Conservation (phyloP, 1,140 invertebrate genomes). For the Brachionus calyciflorus region DNA sequence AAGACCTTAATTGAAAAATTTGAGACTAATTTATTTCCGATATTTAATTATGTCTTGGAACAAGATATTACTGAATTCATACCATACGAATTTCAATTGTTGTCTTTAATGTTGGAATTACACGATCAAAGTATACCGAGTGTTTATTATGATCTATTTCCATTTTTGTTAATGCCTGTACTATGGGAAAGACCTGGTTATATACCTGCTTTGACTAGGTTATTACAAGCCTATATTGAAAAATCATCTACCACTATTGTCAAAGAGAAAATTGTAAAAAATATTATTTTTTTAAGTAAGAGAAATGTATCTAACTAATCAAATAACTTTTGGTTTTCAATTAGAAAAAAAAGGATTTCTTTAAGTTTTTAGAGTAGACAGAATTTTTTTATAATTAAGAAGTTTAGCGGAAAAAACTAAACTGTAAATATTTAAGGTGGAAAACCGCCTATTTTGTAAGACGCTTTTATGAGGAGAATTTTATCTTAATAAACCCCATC, state of each 20-base stretch:
- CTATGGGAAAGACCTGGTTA: constrained; percentile 89
- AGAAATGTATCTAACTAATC: too few species aligned
- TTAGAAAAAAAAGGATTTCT: too few species aligned
- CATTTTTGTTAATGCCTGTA: constrained; percentile 77
- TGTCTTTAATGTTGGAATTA: constrained; percentile 83
- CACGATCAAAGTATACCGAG: constrained; percentile 68
- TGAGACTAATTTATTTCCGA: constrained; percentile 83
- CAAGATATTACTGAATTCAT: constrained; percentile 94
- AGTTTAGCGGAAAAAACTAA: too few species aligned
- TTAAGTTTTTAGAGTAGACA: too few species aligned
- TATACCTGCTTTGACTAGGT: constrained; percentile 80
- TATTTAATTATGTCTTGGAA: constrained; percentile 85
- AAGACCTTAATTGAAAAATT: constrained; percentile 77
- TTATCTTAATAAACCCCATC: too few species aligned
- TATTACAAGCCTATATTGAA: constrained; percentile 79
- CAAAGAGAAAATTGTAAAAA: constrained; percentile 49
- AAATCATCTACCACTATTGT: constrained; percentile 73
- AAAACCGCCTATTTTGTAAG: too few species aligned
- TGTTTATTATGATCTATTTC: constrained; percentile 82
- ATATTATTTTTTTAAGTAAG: constrained; percentile 47
- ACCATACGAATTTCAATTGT: constrained; percentile 93
- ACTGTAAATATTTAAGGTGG: too few species aligned
- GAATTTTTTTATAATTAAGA: too few species aligned
- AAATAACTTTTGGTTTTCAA: too few species aligned
- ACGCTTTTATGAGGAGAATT: too few species aligned